Percentiles rank a stretch among this genome's conserved stretches.
Evolutionary conservation across 2,797 vertebrate genomes (phyloP).

Genomic region (Lagocephalus sceleratus): DNA sequence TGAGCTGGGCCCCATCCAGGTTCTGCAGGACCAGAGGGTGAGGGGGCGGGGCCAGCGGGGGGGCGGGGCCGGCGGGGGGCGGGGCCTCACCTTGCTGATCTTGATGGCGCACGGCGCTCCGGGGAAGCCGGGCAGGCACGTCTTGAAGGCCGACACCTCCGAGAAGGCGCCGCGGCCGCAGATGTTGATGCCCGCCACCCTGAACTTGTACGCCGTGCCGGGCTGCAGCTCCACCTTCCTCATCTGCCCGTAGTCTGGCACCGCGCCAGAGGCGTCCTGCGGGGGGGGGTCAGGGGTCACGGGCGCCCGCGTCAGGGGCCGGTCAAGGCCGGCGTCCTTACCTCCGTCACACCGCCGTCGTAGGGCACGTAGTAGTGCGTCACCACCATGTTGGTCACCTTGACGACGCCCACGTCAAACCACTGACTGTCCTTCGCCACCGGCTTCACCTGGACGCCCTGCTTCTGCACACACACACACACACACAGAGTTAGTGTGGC

Average conservation of each 20-base stretch:
- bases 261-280: slow-evolving; percentile 79
- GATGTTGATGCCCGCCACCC: slow-evolving; percentile 85
- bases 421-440: slow-evolving; percentile 79
- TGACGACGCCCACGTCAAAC: slow-evolving; percentile 85
- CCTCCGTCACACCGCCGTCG: slow-evolving; percentile 17
- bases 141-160: slow-evolving; percentile 89
- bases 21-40: slow-evolving; percentile 67
- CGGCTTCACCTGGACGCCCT: slow-evolving; percentile 46
- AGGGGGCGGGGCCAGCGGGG: not conserved
- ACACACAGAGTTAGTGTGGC: too few relatives aligned
- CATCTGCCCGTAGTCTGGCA: slow-evolving; percentile 83
- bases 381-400: slow-evolving; percentile 84
- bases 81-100: slow-evolving; percentile 83
- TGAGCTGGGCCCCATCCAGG: slow-evolving; percentile 87
- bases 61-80: too few relatives aligned
- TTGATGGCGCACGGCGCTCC: slow-evolving; percentile 91
- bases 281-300: too few relatives aligned
- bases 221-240: slow-evolving; percentile 86
- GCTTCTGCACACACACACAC: slow-evolving; percentile 5
- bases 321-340: slow-evolving; percentile 13
- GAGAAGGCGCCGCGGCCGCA: slow-evolving; percentile 86
- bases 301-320: too few relatives aligned
- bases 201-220: slow-evolving; percentile 89
- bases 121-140: slow-evolving; percentile 89
- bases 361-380: slow-evolving; percentile 75